Conservation (phyloP, 2,113 vertebrate genomes). For the Megatriorchis doriae region DNA sequence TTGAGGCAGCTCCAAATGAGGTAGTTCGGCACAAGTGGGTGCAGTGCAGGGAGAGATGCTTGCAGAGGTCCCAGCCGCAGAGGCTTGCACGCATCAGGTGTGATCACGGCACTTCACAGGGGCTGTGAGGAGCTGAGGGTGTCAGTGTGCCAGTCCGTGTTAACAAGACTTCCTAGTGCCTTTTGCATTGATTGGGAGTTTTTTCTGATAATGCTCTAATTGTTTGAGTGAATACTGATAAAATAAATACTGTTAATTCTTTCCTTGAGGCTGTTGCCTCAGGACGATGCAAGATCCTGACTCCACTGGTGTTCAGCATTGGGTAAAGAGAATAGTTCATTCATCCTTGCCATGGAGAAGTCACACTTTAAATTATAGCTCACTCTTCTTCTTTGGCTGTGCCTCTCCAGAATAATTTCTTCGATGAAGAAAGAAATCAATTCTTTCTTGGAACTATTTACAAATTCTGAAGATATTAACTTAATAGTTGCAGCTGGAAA, state of each 20-base stretch:
- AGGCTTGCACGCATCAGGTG: accelerated
- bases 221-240: not conserved
- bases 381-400: not conserved
- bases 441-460: not conserved
- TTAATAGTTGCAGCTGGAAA: not conserved
- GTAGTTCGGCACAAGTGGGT: not conserved
- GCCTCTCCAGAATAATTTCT: not conserved
- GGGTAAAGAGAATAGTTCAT: not conserved
- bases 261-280: not conserved
- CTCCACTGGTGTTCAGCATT: not conserved
- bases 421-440: not conserved
- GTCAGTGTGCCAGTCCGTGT: not conserved
- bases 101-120: not conserved
- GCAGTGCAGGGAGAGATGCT: not conserved
- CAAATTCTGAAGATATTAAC: not conserved
- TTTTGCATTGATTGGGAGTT: not conserved
- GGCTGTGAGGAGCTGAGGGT: not conserved
- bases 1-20: not conserved
- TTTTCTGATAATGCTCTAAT: not conserved
- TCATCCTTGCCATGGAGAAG: not conserved
- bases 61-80: not conserved
- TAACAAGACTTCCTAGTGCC: not conserved
- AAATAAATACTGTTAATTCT: not conserved
- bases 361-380: not conserved
- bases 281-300: not conserved